These are phyloP conservation scores for Chamaedrilus cognettii DNA, from an alignment of 2,888 invertebrate genomes.

Conservation along the genomic window DNA sequence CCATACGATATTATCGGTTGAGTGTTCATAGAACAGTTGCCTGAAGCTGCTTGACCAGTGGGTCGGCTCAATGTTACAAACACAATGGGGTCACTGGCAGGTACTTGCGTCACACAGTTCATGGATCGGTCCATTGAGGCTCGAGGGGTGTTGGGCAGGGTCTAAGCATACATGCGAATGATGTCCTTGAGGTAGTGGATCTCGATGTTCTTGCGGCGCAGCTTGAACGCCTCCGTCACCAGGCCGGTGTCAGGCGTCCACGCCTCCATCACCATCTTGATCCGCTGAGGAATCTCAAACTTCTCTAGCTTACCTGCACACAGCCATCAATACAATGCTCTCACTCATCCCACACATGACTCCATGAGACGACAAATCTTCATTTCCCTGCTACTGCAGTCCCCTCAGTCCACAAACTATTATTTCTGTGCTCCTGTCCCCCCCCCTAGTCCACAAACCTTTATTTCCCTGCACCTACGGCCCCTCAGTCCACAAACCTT, in stretches of 20 bases:
- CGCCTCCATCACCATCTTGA: conserved; percentile 85
- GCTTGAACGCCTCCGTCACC: conserved; percentile 97
- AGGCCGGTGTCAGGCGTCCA: conserved; percentile 99
- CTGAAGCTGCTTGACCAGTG: too few relatives aligned
- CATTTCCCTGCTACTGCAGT: not conserved
- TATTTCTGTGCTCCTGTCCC: too few relatives aligned
- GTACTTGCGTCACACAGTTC: too few relatives aligned
- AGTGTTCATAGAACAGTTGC: too few relatives aligned
- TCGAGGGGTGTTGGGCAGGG: too few relatives aligned
- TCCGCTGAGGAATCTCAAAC: conserved; percentile 88
- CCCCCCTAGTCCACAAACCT: too few relatives aligned
- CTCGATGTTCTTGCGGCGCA: conserved; percentile 95
- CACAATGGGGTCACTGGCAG: too few relatives aligned
- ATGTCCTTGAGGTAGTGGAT: conserved; percentile 90
- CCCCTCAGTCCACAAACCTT: too few relatives aligned
- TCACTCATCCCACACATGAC: not conserved
- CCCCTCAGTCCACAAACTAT: not conserved
- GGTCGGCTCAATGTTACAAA: too few relatives aligned
- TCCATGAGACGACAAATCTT: not conserved
- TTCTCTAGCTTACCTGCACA: conserved; percentile 80
- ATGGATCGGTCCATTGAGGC: too few relatives aligned
- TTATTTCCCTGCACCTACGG: too few relatives aligned
- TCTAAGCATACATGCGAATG: conserved; percentile 76
- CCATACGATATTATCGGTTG: too few relatives aligned
- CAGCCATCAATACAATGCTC: not conserved